phyloP scores from a whole-genome alignment of 2,888 invertebrate genomes.

The Apamea epomidion region DNA sequence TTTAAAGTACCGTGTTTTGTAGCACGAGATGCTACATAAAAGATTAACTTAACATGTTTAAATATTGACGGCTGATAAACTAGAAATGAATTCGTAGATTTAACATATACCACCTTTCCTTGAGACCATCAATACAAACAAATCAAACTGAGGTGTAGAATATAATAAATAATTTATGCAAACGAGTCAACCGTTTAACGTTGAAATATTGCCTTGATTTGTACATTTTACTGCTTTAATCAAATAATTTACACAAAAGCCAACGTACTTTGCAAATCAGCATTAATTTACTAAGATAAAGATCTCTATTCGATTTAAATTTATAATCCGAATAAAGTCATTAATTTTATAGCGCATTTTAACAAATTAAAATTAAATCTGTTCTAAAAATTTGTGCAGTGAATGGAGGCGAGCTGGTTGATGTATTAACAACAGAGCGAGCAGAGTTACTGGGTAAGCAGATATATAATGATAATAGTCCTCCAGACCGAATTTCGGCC shows the following conservation, averaged over 20 bases:
- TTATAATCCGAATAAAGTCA: slow-evolving; percentile 56
- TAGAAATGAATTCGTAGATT: background rate
- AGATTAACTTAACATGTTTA: background rate
- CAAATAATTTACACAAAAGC: slow-evolving; percentile 61
- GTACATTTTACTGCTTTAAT: slow-evolving; percentile 51
- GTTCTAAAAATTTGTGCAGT: slow-evolving; percentile 47
- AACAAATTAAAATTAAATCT: slow-evolving; percentile 52
- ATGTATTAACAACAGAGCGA: slow-evolving; percentile 66
- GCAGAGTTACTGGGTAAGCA: slow-evolving; percentile 65
- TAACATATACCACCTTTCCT: slow-evolving; percentile 24
- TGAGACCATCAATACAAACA: slow-evolving; percentile 44
- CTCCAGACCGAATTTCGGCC: too few species aligned
- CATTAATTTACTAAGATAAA: slow-evolving; percentile 58
- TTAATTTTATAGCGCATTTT: slow-evolving; percentile 48
- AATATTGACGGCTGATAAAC: slow-evolving; percentile 13
- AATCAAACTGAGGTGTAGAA: slow-evolving; percentile 45
- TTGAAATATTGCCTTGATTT: slow-evolving; percentile 62
- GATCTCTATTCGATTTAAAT: slow-evolving; percentile 55
- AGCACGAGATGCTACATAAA: background rate
- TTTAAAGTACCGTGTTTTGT: background rate
- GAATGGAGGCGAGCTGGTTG: slow-evolving; percentile 42
- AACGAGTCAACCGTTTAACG: slow-evolving; percentile 51
- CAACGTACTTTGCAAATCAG: slow-evolving; percentile 58
- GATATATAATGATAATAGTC: slow-evolving; percentile 61
- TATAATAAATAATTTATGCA: slow-evolving; percentile 59